Percentiles rank a stretch among this genome's conserved stretches.
Evolutionary conservation across 2,888 invertebrate species (phyloP).

Genomic region (Pilophorus perplexus): DNA sequence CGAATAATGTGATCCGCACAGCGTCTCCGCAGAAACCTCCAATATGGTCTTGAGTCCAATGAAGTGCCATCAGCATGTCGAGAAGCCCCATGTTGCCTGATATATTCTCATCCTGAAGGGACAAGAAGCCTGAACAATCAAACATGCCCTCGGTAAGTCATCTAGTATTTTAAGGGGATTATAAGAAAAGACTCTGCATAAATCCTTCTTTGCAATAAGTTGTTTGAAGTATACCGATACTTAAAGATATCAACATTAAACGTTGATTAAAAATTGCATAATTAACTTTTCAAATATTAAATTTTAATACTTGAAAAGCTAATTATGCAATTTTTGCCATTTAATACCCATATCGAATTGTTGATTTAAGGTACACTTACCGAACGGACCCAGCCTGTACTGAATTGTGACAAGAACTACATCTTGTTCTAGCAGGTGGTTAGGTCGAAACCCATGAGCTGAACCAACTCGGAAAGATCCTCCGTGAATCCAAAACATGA

Average conservation of each 20-base stretch:
- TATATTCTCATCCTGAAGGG: slow-evolving; percentile 55
- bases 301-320: no score
- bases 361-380: no score
- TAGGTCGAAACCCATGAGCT: slow-evolving; percentile 51
- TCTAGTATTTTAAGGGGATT: no score
- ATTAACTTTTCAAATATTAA: no score
- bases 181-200: no score
- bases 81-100: slow-evolving; percentile 59
- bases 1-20: slow-evolving; percentile 56
- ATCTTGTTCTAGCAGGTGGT: slow-evolving; percentile 55
- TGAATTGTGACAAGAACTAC: slow-evolving; percentile 56
- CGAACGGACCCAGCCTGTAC: slow-evolving; percentile 57
- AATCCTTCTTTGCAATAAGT: no score
- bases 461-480: slow-evolving; percentile 54
- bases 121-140: slow-evolving; percentile 54
- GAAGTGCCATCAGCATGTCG: slow-evolving; percentile 56
- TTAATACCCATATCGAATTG: no score
- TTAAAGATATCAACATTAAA: no score
- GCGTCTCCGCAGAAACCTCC: slow-evolving; percentile 57
- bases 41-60: slow-evolving; percentile 58
- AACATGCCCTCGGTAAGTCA: no score
- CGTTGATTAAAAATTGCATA: no score
- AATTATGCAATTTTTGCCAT: no score
- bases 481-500: slow-evolving; percentile 55
- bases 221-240: no score